Evolutionary conservation across 2,888 invertebrate species (phyloP), one percentile per base, ranked within the genome.

Genomic region (Amiota communis): DNA sequence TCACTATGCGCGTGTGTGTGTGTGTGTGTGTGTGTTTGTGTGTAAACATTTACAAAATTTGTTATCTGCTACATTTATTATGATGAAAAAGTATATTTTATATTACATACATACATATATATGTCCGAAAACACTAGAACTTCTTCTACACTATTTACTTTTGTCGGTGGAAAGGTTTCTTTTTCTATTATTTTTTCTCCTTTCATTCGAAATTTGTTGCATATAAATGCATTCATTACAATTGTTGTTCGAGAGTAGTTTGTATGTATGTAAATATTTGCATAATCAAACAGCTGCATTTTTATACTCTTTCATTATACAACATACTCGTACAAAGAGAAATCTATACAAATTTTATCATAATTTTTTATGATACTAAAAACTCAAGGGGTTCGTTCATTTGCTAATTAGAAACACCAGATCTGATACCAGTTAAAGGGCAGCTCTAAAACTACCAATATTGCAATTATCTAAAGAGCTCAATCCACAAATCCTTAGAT

Each of bases 31-130:
- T 2, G 12, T 68, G 46, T 68, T n/a, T 53, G 23, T 49, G 20
- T 12, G 67, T 68, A 68, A 68, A 68, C 51, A 53, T 68, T 68
- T 53, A 68, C 67, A 68, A 68, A 68, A 68, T 68, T 68, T 68
- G 67, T 68, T 68, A 68, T 68, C 67, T 68, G 48, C 65, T 67
- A 67, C 65, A 49, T 51, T 51, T 48, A 12, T n/a, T 48, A 53
- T 53, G 51, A 68, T 36, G 53, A 68, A 51, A 49, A 51, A 51
- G 1, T 2, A 47, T 8, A 59, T 15, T 36, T 36, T 36, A 2
- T 36, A 36, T 36, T 36, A n/a, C n/a, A n/a, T n/a, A n/a, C n/a
- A n/a, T n/a, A n/a, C n/a, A n/a, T n/a, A 36, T 6, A 36, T 36
- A 4, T 36, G 36, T 36, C 36, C 36, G 36, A 59, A 15, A 12